Conservation (phyloP, 2,888 invertebrate genomes). For the Fragum whitleyi region DNA sequence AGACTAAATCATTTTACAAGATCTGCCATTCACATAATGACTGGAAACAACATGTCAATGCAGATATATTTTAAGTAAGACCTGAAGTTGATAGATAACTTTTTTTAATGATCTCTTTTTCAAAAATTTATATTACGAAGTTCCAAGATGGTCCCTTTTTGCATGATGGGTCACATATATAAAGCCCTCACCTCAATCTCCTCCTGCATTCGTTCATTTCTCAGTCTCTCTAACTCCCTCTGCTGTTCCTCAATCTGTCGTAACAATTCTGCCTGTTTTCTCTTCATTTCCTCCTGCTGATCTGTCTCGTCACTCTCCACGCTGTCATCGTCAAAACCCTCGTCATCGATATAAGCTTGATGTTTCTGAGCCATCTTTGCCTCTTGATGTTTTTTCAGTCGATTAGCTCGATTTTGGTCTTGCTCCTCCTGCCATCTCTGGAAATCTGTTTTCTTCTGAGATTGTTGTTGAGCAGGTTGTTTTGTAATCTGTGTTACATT, state of each 20-base stretch:
- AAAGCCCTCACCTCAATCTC: conserved; percentile 68
- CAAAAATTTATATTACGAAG: too few relatives aligned
- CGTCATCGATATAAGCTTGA: conserved; percentile 39
- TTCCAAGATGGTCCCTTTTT: too few relatives aligned
- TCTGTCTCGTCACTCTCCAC: conserved; percentile 38
- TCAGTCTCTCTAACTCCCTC: conserved; percentile 72
- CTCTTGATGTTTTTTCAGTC: conserved; percentile 61
- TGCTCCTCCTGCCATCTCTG: conserved; percentile 81
- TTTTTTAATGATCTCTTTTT: too few relatives aligned
- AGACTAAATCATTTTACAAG: too few relatives aligned
- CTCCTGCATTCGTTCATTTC: conserved; percentile 62
- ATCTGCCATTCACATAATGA: too few relatives aligned
- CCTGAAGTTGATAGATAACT: too few relatives aligned
- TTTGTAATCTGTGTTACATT: conserved; percentile 26
- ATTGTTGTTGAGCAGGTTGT: background rate
- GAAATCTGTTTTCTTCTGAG: conserved; percentile 63
- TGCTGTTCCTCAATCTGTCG: conserved; percentile 75
- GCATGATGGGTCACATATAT: too few relatives aligned
- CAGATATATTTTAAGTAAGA: too few relatives aligned
- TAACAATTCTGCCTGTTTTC: conserved; percentile 73
- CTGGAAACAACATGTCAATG: too few relatives aligned
- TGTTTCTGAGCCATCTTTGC: conserved; percentile 19
- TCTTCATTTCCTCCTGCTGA: conserved; percentile 66
- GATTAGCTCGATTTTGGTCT: conserved; percentile 67
- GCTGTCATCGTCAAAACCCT: conserved; percentile 59